These are phyloP conservation scores for Cosmopolites sordidus DNA, from an alignment of 2,888 invertebrate species.

Conservation along the genomic window DNA sequence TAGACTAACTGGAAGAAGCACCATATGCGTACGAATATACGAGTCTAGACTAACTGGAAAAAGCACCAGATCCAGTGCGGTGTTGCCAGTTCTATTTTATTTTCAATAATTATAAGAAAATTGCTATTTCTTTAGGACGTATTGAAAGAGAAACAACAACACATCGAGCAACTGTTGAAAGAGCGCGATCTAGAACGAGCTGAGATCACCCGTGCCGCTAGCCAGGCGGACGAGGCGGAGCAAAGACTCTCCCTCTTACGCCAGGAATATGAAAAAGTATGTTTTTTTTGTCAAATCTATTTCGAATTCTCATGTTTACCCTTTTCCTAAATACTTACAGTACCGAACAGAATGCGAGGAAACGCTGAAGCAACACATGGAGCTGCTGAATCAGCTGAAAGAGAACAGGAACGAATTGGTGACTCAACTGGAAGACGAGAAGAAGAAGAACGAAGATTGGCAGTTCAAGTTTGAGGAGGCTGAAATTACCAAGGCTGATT, in stretches of 20 bases:
- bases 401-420: constrained; percentile 55
- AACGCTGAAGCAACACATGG: constrained; percentile 56
- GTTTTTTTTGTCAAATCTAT: no score
- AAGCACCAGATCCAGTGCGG: no score
- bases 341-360: constrained; percentile 55
- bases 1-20: no score
- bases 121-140: constrained; percentile 61
- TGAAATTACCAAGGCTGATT: constrained; percentile 80
- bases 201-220: constrained; percentile 79
- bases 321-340: no score
- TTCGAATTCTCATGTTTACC: no score
- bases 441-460: constrained; percentile 80
- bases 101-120: neutral
- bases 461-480: constrained; percentile 91
- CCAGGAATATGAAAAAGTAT: constrained; percentile 64
- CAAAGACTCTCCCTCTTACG: constrained; percentile 57
- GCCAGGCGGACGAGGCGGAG: constrained; percentile 76
- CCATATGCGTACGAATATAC: no score
- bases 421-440: constrained; percentile 70
- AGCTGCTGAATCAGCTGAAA: constrained; percentile 53
- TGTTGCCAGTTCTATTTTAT: constrained; percentile 2
- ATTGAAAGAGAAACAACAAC: constrained; percentile 88
- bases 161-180: constrained; percentile 85
- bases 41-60: no score
- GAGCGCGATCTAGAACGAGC: constrained; percentile 88